Evolutionary conservation across 2,888 invertebrate genomes (phyloP), one percentile per base, ranked within the genome.

Genomic region (Ramazzottius varieornatus): DNA sequence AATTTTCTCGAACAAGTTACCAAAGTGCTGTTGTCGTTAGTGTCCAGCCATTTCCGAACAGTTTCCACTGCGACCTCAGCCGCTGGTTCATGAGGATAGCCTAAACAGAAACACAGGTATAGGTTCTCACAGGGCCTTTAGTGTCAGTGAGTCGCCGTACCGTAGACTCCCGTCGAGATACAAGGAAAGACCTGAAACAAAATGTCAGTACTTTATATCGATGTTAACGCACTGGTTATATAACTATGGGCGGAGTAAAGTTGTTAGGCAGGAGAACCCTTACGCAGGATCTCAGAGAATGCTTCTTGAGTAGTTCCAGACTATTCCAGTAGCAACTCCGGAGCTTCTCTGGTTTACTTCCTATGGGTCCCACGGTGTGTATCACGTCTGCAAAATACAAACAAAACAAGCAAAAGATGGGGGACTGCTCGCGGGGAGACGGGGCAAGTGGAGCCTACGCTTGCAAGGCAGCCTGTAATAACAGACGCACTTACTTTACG

Each of bases 101-200:
- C 80, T 79, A 67, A n/a, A n/a, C n/a, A n/a, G n/a, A n/a, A n/a
- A n/a, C 33, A 66, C 20, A 65, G 24, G 32, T 65, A 24, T 63
- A 63, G 32, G 32, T 63, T 16, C 13, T 63, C 16, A 16, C n/a
- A 32, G n/a, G 16, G 24, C 13, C n/a, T 24, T 63, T 13, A 63
- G 24, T 13, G 16, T 13, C 16, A 63, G 16, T 63, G 16, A 24
- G 16, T 13, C n/a, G 2, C 71, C 74, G 72, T 72, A 79, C 80
- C 87, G 74, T 87, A 90, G 68, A 90, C 81, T n/a, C 91, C 91
- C 1, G 91, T 91, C 0, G 88, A 86, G 72, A 91, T 86, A 73
- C 90, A 90, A 0, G 89, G 89, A 73, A 90, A 89, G 0, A 89
- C 80, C 80, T 81, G 70, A 34, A 73, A 73, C 46, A 68, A n/a